phyloP scores from a whole-genome alignment of 2,888 invertebrate genomes.

The Epicampocera succincta region DNA sequence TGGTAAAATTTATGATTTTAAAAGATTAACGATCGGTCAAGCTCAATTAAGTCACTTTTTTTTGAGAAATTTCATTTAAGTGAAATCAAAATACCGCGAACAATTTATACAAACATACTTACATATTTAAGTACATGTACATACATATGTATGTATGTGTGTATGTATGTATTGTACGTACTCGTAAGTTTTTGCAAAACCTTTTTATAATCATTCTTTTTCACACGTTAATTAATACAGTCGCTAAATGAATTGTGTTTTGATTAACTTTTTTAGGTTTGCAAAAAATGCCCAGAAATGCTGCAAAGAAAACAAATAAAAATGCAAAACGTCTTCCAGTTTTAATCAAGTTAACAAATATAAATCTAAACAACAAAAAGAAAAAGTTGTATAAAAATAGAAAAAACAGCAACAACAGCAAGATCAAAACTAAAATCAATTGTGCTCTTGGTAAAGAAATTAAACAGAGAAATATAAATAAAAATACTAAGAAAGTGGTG shows the following conservation, averaged over 20 bases:
- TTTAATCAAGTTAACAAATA: constrained; percentile 63
- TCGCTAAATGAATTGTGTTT: not conserved
- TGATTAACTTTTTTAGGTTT: constrained; percentile 68
- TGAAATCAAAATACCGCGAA: no score
- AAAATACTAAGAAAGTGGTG: constrained; percentile 31
- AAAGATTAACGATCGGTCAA: no score
- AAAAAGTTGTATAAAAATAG: constrained; percentile 56
- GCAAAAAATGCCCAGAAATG: constrained; percentile 81
- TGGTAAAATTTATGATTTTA: no score
- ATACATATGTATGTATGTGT: no score
- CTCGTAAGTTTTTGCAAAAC: no score
- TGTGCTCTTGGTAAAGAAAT: constrained; percentile 32
- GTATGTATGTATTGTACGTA: no score
- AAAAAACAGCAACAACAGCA: constrained; percentile 40
- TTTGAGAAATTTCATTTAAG: no score
- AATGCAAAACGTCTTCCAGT: constrained; percentile 79
- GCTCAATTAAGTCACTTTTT: no score
- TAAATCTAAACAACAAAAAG: constrained; percentile 65
- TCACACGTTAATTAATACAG: not conserved
- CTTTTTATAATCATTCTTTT: no score
- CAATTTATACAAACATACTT: no score
- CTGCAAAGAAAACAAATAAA: constrained; percentile 77
- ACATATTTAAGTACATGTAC: no score
- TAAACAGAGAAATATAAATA: constrained; percentile 27
- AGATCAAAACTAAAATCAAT: constrained; percentile 15